Conservation (phyloP, 2,113 vertebrate genomes). For the Lampris megalopsis region DNA sequence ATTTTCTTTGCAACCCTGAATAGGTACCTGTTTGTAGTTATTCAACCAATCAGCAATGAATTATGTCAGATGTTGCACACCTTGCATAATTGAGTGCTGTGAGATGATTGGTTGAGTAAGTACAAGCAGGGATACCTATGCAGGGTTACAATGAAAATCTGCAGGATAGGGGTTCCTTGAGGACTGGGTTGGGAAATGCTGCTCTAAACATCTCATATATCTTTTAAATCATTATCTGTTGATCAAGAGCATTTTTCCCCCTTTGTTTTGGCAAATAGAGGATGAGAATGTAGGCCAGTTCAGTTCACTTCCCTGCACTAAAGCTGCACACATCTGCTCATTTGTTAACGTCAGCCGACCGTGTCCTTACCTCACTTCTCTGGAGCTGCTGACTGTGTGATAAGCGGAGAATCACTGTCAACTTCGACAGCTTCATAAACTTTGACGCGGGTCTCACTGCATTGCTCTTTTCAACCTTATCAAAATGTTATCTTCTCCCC, state of each 20-base stretch:
- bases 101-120: no score
- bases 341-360: slow-evolving; percentile 6
- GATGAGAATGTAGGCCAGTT: not conserved
- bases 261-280: not conserved
- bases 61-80: no score
- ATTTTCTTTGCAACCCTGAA: no score
- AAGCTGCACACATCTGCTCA: slow-evolving; percentile 1
- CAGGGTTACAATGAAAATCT: no score
- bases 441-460: not conserved
- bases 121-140: no score
- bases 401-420: not conserved
- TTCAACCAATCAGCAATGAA: no score
- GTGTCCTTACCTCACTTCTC: slow-evolving; percentile 42
- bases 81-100: no score
- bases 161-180: no score
- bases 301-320: slow-evolving; percentile 15
- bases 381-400: not conserved
- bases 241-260: not conserved
- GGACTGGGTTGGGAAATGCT: no score
- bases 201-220: no score
- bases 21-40: no score
- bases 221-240: not conserved
- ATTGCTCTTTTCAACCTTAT: not conserved
- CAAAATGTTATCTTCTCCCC: not conserved
- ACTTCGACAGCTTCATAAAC: not conserved